These are phyloP conservation scores for Rhysida immarginata DNA, from an alignment of 1,140 invertebrate genomes.

Conservation along the genomic window DNA sequence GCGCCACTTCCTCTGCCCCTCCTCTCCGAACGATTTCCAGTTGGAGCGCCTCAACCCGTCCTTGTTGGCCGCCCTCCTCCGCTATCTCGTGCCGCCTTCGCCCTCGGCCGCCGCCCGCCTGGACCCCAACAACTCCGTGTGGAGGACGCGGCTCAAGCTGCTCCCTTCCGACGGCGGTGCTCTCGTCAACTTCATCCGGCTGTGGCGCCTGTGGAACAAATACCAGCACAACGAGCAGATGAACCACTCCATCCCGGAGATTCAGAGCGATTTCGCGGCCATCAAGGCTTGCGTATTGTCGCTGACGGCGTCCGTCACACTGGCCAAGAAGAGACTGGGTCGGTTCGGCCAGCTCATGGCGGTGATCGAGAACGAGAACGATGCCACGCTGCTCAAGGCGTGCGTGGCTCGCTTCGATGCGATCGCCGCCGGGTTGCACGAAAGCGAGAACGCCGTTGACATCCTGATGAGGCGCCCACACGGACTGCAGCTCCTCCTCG, in stretches of 20 bases:
- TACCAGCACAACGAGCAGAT: not conserved
- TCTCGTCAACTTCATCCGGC: not conserved
- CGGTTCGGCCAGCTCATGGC: not conserved
- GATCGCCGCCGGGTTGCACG: too few relatives aligned
- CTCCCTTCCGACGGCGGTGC: not conserved
- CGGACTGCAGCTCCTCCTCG: too few relatives aligned
- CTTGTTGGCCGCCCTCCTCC: too few relatives aligned
- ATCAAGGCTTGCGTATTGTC: not conserved
- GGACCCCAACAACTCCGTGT: not conserved
- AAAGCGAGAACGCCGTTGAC: too few relatives aligned
- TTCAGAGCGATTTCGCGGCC: not conserved
- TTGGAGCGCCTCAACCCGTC: too few relatives aligned
- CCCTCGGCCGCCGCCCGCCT: too few relatives aligned
- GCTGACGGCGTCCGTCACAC: not conserved
- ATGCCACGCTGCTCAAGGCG: too few relatives aligned
- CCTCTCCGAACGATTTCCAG: too few relatives aligned
- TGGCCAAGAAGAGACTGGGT: not conserved
- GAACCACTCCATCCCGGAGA: not conserved
- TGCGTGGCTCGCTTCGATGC: too few relatives aligned
- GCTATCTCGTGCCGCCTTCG: too few relatives aligned
- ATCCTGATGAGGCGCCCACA: too few relatives aligned
- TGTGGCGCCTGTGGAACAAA: slow-evolving; percentile 1
- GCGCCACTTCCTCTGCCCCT: too few relatives aligned
- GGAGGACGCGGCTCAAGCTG: not conserved
- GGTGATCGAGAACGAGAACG: not conserved